Percentiles rank a stretch among this genome's conserved stretches.
Evolutionary conservation across 2,888 invertebrate genomes (phyloP).

Genomic region (Pedicia rivosa): DNA sequence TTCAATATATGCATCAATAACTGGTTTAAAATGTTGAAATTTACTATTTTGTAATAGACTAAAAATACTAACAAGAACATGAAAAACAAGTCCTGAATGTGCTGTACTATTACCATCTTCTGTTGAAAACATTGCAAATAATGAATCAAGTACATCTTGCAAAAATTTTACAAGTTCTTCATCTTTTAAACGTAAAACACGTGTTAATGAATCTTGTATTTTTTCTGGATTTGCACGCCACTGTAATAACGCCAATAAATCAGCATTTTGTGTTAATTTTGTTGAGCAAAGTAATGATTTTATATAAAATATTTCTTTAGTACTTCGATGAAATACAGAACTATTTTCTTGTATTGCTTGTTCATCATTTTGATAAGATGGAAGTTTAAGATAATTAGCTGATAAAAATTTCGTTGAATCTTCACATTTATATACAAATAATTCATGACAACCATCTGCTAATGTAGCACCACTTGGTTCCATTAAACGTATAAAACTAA

Average conservation of each 20-base stretch:
- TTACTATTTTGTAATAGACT: conserved; percentile 77
- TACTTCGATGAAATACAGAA: conserved; percentile 54
- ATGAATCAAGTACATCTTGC: conserved; percentile 82
- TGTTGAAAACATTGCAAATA: conserved; percentile 86
- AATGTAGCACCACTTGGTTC: conserved; percentile 81
- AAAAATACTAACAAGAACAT: conserved; percentile 83
- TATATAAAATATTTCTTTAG: conserved; percentile 69
- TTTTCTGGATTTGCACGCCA: conserved; percentile 83
- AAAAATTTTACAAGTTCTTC: conserved; percentile 91
- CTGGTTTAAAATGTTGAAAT: conserved; percentile 88
- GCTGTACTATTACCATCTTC: conserved; percentile 82
- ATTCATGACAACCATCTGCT: conserved; percentile 71
- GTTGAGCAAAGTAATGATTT: conserved; percentile 82
- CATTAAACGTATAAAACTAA: conserved; percentile 81
- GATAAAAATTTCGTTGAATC: conserved; percentile 43
- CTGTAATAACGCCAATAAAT: conserved; percentile 72
- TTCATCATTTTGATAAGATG: conserved; percentile 45
- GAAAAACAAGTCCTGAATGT: conserved; percentile 81
- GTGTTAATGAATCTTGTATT: conserved; percentile 69
- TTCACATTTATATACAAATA: conserved; percentile 89
- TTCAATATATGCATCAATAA: conserved; percentile 85
- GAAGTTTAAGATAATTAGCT: conserved; percentile 45
- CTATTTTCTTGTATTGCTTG: conserved; percentile 32
- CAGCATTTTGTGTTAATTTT: conserved; percentile 91
- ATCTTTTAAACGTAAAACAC: conserved; percentile 65